Percentiles rank a stretch among this genome's conserved stretches.
Conservation (phyloP, 2,888 invertebrate genomes). For the Arge pagana region DNA sequence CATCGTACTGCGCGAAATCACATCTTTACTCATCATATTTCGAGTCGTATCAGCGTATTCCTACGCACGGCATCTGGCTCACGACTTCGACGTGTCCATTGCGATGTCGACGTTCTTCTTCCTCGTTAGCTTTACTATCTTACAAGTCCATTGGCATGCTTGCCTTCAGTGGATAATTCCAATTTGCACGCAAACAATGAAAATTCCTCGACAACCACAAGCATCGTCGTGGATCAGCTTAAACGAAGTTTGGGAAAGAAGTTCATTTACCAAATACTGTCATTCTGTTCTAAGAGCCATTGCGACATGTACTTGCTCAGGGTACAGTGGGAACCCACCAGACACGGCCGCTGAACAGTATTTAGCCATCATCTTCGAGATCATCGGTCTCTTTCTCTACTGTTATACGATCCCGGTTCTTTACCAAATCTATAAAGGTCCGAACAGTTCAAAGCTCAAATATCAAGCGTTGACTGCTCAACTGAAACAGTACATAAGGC, state of each 20-base stretch:
- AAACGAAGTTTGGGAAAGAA: constrained; percentile 38
- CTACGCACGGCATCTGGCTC: constrained; percentile 38
- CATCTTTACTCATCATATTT: constrained; percentile 41
- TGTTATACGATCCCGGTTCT: constrained; percentile 43
- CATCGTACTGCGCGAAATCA: constrained; percentile 39
- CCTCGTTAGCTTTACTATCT: constrained; percentile 29
- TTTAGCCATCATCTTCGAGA: constrained; percentile 37
- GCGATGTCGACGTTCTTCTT: constrained; percentile 38
- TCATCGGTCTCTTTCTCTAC: constrained; percentile 38
- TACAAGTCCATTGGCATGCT: constrained; percentile 49
- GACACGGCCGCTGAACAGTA: constrained; percentile 43
- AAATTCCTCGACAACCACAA: constrained; percentile 30
- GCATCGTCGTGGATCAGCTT: constrained; percentile 45
- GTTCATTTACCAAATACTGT: constrained; percentile 35
- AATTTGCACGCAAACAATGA: constrained; percentile 33
- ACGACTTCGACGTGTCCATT: constrained; percentile 36
- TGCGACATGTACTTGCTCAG: constrained; percentile 44
- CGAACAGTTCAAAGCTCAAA: constrained; percentile 45
- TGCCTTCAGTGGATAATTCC: constrained; percentile 51
- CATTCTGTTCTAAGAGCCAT: constrained; percentile 41
- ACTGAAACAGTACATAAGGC: constrained; percentile 49
- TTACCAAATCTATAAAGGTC: constrained; percentile 46
- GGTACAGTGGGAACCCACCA: constrained; percentile 39
- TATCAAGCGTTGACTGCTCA: constrained; percentile 47
- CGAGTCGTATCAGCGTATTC: constrained; percentile 39